Percentiles rank a stretch among this genome's conserved stretches.
phyloP scores from a whole-genome alignment of 1,140 invertebrate species.

The Phymorhynchus buccinoides region DNA sequence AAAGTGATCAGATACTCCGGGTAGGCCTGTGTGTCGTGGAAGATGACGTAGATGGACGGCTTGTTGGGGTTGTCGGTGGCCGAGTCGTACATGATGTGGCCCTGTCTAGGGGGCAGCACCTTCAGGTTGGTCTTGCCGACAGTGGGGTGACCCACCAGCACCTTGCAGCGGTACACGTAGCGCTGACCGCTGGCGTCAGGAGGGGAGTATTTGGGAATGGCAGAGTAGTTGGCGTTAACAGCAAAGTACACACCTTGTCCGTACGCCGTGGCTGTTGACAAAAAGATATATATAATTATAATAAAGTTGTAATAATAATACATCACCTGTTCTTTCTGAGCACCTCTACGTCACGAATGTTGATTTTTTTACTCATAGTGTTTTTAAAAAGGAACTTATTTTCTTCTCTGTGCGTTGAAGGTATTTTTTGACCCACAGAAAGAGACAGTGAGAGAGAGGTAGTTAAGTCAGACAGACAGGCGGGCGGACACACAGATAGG shows the following conservation, averaged over 20 bases:
- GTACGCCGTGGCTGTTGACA: slow-evolving; percentile 49
- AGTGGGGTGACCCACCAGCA: slow-evolving; percentile 8
- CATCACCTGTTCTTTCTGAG: no score
- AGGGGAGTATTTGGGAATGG: slow-evolving; percentile 42
- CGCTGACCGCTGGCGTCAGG: slow-evolving; percentile 28
- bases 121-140: not conserved
- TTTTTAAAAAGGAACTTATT: no score
- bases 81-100: slow-evolving; percentile 23
- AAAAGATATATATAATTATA: no score
- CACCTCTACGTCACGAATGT: no score
- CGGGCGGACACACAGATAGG: no score
- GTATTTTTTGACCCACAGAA: no score
- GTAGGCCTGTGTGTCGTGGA: slow-evolving; percentile 59
- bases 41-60: slow-evolving; percentile 48
- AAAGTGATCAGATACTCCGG: slow-evolving; percentile 56
- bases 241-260: slow-evolving; percentile 60
- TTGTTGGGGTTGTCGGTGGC: not conserved
- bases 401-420: no score
- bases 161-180: slow-evolving; percentile 27
- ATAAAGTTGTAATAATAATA: no score
- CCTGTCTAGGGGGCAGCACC: not conserved
- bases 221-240: slow-evolving; percentile 49
- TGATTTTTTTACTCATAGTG: no score
- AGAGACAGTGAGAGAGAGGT: no score
- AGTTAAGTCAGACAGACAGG: no score